Evolutionary conservation across 2,797 vertebrate genomes (phyloP).

Genomic region (Anolis apletophallus): DNA sequence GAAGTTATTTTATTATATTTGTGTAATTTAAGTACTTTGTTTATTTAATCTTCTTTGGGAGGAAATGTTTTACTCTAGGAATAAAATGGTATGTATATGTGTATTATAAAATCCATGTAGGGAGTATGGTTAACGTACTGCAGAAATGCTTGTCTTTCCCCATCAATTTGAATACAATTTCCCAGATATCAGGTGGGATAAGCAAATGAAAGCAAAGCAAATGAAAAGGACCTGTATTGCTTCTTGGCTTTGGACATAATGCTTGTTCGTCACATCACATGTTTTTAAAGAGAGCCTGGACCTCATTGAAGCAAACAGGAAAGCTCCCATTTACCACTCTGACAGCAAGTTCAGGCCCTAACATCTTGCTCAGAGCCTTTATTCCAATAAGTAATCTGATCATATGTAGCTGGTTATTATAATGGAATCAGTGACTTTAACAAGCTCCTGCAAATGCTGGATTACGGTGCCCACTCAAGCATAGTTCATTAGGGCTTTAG

Average conservation of each 20-base stretch:
- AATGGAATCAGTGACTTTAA: slow-evolving; percentile 61
- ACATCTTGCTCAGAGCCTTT: neutral
- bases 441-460: slow-evolving; percentile 70
- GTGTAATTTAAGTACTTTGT: too few relatives aligned
- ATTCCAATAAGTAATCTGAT: slow-evolving; percentile 65
- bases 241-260: slow-evolving; percentile 24
- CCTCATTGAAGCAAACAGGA: neutral
- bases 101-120: neutral
- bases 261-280: neutral
- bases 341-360: slow-evolving; percentile 29
- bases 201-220: neutral
- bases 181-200: accelerated
- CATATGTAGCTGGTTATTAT: slow-evolving; percentile 61
- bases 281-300: slow-evolving; percentile 6
- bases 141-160: accelerated
- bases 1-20: too few relatives aligned
- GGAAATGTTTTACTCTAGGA: too few relatives aligned
- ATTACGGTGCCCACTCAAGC: slow-evolving; percentile 70
- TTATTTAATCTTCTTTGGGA: too few relatives aligned
- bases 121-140: neutral
- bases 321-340: neutral
- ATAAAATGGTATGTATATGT: too few relatives aligned
- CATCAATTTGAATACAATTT: accelerated
- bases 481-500: slow-evolving; percentile 72
- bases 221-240: neutral